Conservation (phyloP, 2,888 invertebrate genomes). For the Pocota personata region DNA sequence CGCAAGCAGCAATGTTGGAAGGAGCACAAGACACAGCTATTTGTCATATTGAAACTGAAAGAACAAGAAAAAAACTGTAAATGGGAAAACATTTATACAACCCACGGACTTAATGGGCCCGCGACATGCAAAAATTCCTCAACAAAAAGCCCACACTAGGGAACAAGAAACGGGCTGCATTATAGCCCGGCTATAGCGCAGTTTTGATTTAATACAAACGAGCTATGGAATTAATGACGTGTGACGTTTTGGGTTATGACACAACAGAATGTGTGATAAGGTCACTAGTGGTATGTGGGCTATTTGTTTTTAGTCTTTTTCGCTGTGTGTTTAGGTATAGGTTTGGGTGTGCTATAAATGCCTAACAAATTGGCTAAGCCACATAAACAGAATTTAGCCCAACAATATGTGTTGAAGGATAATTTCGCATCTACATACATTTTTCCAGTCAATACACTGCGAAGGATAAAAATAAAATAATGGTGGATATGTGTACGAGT, state of each 20-base stretch:
- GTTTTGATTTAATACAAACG: constrained; percentile 31
- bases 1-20: neutral
- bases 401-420: neutral
- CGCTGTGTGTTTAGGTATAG: neutral
- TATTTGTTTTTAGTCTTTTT: constrained; percentile 8
- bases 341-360: constrained; percentile 14
- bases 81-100: constrained; percentile 38
- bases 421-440: neutral
- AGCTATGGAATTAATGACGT: constrained; percentile 48
- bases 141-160: neutral
- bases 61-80: constrained; percentile 10
- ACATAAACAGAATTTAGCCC: constrained; percentile 2
- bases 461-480: neutral
- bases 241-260: constrained; percentile 62
- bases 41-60: constrained; percentile 28
- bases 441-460: neutral
- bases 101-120: constrained; percentile 33
- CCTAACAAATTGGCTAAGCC: constrained; percentile 11
- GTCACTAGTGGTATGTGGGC: constrained; percentile 48
- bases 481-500: neutral
- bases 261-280: constrained; percentile 54
- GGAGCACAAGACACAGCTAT: constrained; percentile 10
- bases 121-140: constrained; percentile 52
- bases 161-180: constrained; percentile 2
- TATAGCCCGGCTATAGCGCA: neutral